Conservation (phyloP, 1,140 invertebrate species). For the Epicauta chinensis region DNA sequence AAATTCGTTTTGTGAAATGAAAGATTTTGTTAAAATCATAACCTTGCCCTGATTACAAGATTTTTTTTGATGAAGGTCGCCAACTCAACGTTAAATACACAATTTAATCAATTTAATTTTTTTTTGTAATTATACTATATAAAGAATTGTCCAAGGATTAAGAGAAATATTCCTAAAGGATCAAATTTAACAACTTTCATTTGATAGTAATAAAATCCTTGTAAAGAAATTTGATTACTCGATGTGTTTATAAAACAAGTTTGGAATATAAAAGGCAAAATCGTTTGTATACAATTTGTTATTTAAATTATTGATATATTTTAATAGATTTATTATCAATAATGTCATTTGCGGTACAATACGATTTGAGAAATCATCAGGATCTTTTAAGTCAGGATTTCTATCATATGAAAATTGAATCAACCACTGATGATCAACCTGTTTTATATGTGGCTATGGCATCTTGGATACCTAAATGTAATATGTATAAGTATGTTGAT, state of each 20-base stretch:
- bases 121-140: too few species aligned
- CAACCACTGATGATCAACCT: conserved; percentile 47
- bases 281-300: too few species aligned
- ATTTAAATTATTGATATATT: too few species aligned
- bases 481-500: conserved; percentile 40
- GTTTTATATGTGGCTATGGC: conserved; percentile 56
- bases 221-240: too few species aligned
- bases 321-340: neutral
- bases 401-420: conserved; percentile 31
- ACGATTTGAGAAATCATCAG: conserved; percentile 25
- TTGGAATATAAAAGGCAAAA: too few species aligned
- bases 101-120: too few species aligned
- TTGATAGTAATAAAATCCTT: too few species aligned
- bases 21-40: neutral
- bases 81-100: conserved; percentile 1
- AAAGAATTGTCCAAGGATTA: too few species aligned
- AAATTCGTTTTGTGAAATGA: too few species aligned
- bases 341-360: conserved; percentile 29
- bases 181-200: too few species aligned
- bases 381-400: conserved; percentile 32
- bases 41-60: conserved; percentile 22
- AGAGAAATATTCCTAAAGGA: too few species aligned
- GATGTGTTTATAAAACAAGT: too few species aligned
- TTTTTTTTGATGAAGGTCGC: conserved; percentile 16
- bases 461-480: conserved; percentile 60